phyloP scores from a whole-genome alignment of 2,888 invertebrate genomes.

The Drosophila leonis region DNA sequence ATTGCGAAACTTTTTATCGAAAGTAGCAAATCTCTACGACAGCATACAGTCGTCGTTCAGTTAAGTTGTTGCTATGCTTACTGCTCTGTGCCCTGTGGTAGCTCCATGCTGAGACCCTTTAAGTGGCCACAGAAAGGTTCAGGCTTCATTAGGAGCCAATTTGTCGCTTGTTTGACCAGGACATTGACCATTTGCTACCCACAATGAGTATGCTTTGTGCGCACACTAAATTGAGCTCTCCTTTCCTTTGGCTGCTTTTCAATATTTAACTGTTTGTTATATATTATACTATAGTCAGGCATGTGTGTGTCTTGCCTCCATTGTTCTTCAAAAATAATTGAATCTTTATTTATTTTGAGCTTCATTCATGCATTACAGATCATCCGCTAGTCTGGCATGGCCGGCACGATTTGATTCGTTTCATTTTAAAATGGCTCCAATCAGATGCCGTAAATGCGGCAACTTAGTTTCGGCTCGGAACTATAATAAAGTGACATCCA shows the following conservation, averaged over 20 bases:
- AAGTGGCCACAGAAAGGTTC: neutral
- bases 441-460: slow-evolving; percentile 38
- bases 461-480: slow-evolving; percentile 51
- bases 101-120: neutral
- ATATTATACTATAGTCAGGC: too few relatives aligned
- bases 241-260: neutral
- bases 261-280: neutral
- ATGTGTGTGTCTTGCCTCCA: neutral
- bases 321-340: neutral
- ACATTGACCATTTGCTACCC: neutral
- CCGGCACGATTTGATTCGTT: neutral
- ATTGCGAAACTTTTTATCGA: neutral
- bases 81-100: neutral
- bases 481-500: slow-evolving; percentile 57
- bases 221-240: neutral
- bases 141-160: neutral
- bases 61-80: neutral
- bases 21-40: neutral
- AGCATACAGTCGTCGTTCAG: neutral
- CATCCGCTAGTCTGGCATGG: slow-evolving; percentile 11
- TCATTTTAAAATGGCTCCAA: slow-evolving; percentile 49
- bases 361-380: neutral
- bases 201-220: neutral
- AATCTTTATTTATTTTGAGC: neutral
- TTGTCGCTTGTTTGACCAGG: neutral